Percentiles rank a stretch among this genome's conserved stretches.
Evolutionary conservation across 1,140 invertebrate genomes (phyloP).

Genomic region (Antheraea mylitta): DNA sequence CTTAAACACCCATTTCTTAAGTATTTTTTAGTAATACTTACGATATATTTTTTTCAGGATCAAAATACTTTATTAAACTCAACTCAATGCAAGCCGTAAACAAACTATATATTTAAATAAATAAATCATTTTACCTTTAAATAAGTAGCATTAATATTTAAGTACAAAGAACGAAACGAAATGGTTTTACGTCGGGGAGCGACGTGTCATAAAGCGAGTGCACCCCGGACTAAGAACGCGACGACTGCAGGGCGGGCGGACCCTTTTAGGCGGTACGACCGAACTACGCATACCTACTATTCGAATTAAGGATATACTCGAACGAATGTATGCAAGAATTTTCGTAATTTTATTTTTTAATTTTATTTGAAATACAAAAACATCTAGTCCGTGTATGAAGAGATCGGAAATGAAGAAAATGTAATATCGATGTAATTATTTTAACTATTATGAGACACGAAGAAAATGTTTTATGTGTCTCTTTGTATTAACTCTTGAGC

Average conservation of each 20-base stretch:
- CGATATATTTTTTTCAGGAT: no score
- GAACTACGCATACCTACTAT: background rate
- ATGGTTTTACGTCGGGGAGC: background rate
- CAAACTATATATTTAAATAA: background rate
- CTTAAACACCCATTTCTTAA: no score
- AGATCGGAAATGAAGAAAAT: no score
- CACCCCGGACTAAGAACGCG: constrained; percentile 38
- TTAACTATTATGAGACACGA: no score
- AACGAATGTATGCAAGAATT: background rate
- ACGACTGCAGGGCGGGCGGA: constrained; percentile 64
- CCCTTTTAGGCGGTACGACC: constrained; percentile 18
- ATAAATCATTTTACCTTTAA: background rate
- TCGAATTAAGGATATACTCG: background rate
- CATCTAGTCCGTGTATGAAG: no score
- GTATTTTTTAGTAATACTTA: no score
- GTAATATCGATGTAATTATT: no score
- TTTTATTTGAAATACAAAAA: no score
- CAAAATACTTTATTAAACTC: background rate
- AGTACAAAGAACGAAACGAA: background rate
- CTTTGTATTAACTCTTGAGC: no score
- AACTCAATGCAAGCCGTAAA: background rate
- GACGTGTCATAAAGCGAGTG: constrained; percentile 27
- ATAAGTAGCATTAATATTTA: background rate
- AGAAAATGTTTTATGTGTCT: no score
- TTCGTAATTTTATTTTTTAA: no score